These are phyloP conservation scores for Malurus melanocephalus DNA, from an alignment of 2,113 vertebrate genomes.

Conservation along the genomic window DNA sequence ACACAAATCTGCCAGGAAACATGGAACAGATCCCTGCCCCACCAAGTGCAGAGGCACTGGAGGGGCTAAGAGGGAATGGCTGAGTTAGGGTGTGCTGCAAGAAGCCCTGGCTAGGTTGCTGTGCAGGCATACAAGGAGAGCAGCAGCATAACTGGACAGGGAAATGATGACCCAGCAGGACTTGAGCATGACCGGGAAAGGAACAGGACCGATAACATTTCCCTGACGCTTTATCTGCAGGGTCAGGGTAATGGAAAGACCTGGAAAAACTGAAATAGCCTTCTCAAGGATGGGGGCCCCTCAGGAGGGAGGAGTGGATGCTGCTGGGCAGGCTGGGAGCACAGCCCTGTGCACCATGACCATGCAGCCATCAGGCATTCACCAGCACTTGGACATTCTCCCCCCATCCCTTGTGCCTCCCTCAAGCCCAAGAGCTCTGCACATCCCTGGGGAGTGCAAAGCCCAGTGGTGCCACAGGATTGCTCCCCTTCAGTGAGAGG, in stretches of 20 bases:
- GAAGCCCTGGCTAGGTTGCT: background rate
- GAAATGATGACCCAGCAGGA: background rate
- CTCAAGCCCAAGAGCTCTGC: background rate
- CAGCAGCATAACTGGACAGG: background rate
- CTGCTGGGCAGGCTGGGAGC: background rate
- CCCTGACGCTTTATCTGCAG: background rate
- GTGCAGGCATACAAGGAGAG: background rate
- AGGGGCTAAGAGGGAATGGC: background rate
- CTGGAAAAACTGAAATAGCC: background rate
- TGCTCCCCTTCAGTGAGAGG: background rate
- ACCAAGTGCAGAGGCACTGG: background rate
- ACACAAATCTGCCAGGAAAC: background rate
- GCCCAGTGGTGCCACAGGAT: background rate
- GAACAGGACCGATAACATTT: background rate
- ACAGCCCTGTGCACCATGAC: background rate
- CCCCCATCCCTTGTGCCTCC: background rate
- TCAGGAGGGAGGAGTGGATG: fast-evolving
- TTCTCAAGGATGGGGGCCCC: background rate
- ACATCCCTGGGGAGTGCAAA: background rate
- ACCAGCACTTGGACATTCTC: background rate
- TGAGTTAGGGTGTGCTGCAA: background rate
- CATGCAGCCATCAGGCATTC: fast-evolving
- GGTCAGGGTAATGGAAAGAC: background rate
- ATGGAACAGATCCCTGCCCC: background rate
- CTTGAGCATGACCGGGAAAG: fast-evolving